Base-by-base conservation (phyloP, 2,113 vertebrate genomes). In the Campylomormyrus numenius region DNA sequence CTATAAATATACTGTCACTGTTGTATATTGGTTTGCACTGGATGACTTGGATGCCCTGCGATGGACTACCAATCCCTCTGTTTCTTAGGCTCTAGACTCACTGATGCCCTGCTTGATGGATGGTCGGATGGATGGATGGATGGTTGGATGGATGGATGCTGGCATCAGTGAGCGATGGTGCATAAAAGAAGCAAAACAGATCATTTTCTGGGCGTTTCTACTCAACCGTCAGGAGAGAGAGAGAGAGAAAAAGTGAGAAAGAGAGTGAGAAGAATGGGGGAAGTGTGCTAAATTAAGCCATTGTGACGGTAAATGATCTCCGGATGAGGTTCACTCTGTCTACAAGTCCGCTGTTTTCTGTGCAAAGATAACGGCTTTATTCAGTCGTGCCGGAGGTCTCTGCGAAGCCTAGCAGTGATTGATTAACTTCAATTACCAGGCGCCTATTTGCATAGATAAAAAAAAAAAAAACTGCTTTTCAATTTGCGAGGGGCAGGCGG, bases 371-470 rank as follows among this genome's bases (percentile, higher is more conserved):
- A 99, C 99, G 99, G 99, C 98, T 99, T 99, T 99, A 99, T 99
- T 99, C 98, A 99, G 99, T 99, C 98, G 99, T 99, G 98, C 99
- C 99, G 98, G 98, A 98, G 98, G 98, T 98, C 99, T 99, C 99
- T 98, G 98, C 97, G 98, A 98, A 98, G 98, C 98, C 98, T 97
- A 99, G 98, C 98, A 99, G 98, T 99, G 98, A 99, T 99, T 99
- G 98, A 99, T 99, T 99, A 99, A 99, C 98, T 99, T 99, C 98
- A 99, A 99, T 99, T 99, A 99, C 98, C 97, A 98, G 98, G 98
- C 98, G 98, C 97, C 98, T 98, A 99, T 99, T 99, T 99, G 98
- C 98, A 99, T 99, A 99, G 98, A 99, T 99, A 99, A 99, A 99
- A 70, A 77, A 27, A 77, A 27, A 70, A 80, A 42, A 42, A 99